Base-by-base conservation (phyloP, 2,113 vertebrate genomes). In the Anser cygnoides region DNA sequence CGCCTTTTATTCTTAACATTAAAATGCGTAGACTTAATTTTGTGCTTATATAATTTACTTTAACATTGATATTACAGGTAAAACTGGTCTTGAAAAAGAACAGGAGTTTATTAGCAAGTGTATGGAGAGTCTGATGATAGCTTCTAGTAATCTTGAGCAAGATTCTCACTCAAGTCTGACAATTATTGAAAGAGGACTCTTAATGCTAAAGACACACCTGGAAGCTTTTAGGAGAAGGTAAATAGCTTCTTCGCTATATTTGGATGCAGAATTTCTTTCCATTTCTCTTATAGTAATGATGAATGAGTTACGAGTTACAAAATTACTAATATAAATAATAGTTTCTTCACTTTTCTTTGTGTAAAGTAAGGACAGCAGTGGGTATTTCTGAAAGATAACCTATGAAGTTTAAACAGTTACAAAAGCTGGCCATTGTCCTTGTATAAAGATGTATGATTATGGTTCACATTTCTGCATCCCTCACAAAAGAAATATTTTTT, bases 71-170 rank as follows among this genome's bases (percentile, higher is more conserved):
- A 7, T 97, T 98, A 93, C 96, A 98, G 99, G 99, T 91, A 99
- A 99, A 98, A 99, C 99, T 2, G 99, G 99, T 46, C 98, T 99
- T 96, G 99, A 99, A 97, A 99, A 99, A 98, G 99, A 99, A 58
- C 99, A 99, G 97, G 99, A 99, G 97, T 99, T 99, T 95, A 99
- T 99, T 98, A 99, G 99, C 97, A 99, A 99, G 94, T 99, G 99
- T n/a, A 99, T 99, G 99, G 99, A 99, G 98, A 99, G 99, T 95
- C 98, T 99, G 74, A 99, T 99, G 98, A 99, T 99, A 97, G 99
- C 99, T 9, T 99, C 99, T 4, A 98, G 99, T 96, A 99, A 98
- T 96, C 98, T 99, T 95, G 99, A 99, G 96, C 98, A 98, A 87
- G 99, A 99, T 72, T 98, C 99, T 31, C 99, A 99, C 80, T 99